These are phyloP conservation scores for Philhelius pedissequus DNA, from an alignment of 2,888 invertebrate species.

Conservation along the genomic window DNA sequence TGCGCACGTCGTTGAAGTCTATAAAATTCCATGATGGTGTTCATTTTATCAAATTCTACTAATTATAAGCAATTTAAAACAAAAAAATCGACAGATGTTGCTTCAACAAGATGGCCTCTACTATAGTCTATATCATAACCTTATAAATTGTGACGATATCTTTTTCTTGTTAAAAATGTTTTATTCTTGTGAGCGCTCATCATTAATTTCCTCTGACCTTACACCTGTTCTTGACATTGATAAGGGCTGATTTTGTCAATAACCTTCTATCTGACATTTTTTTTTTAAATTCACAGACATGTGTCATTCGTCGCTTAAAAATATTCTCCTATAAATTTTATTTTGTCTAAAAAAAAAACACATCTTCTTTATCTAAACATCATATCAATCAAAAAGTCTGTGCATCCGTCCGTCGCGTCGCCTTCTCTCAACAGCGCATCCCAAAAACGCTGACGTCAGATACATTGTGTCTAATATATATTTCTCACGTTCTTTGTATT, in stretches of 20 bases:
- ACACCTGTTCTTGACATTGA: slow-evolving; percentile 4
- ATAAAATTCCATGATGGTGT: too few species aligned
- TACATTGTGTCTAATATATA: too few species aligned
- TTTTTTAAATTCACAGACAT: neutral
- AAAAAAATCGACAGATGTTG: too few species aligned
- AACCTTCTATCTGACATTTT: neutral
- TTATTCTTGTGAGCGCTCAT: too few species aligned
- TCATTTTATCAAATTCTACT: too few species aligned
- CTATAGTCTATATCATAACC: too few species aligned
- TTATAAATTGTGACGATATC: too few species aligned
- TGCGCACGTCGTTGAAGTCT: too few species aligned
- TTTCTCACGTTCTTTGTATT: slow-evolving; percentile 3
- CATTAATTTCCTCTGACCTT: neutral
- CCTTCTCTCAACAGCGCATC: neutral
- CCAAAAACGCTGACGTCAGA: slow-evolving; percentile 37
- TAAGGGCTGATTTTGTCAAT: slow-evolving; percentile 12
- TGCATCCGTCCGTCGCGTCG: neutral
- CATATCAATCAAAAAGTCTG: neutral
- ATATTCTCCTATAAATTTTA: neutral
- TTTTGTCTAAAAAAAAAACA: neutral
- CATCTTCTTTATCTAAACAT: neutral
- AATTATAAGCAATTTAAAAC: too few species aligned
- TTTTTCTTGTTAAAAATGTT: too few species aligned
- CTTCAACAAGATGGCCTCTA: too few species aligned
- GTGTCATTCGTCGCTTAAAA: neutral